Evolutionary conservation across 2,888 invertebrate genomes (phyloP), one percentile per base, ranked within the genome.

Genomic region (Cheilosia pagana): DNA sequence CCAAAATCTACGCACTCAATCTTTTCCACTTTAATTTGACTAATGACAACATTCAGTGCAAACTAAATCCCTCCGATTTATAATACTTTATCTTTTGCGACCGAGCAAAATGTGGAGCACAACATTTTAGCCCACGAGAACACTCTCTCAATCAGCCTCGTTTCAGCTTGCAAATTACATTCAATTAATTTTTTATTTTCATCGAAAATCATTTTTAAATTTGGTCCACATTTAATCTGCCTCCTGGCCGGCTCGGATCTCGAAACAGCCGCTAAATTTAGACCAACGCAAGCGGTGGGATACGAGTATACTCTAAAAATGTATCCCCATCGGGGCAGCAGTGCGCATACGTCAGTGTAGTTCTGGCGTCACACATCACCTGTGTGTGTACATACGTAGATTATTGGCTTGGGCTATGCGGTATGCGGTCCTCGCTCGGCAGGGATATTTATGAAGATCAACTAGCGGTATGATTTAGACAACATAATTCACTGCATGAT

Each of bases 291-390:
- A 67, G 45, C 67, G 71, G 16, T 19, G 71, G 71, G 28, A 28
- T 28, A n/a, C n/a, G n/a, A n/a, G n/a, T n/a, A 59, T 48, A 67
- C 60, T 67, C 65, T 59, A n/a, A 65, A 67, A 77, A 67, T 76
- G 52, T 70, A 57, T 65, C n/a, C 39, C 63, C 62, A 62, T 62
- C 59, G 21, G n/a, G 23, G 43, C 35, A 4, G 39, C 70, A 43
- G 12, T 48, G 52, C 43, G 65, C 70, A n/a, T 60, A 81, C 65
- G 71, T 65, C 77, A 82, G 67, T 31, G 67, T 55, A 63, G 55
- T 35, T 62, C 62, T 78, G 71, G 67, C 82, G 82, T 82, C 82
- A 82, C 76, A 82, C 77, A 77, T 78, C 77, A 72, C 77, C 77
- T 82, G 67, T 65, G 41, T 35, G 35, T 45, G 31, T 23, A 19